These are phyloP conservation scores for Diachasmimorpha longicaudata DNA, from an alignment of 1,140 invertebrate species.

Conservation along the genomic window DNA sequence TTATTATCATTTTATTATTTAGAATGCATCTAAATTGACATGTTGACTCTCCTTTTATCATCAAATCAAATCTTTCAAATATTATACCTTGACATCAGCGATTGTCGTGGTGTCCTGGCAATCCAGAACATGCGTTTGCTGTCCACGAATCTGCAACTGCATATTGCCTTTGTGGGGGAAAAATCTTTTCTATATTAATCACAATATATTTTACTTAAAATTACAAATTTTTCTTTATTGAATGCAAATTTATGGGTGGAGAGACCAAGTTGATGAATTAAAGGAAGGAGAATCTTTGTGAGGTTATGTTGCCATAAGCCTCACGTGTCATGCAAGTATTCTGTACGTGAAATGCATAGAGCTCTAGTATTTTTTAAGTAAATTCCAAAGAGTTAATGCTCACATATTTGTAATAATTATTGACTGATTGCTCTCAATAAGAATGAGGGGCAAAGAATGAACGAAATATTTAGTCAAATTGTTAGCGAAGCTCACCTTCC, in stretches of 20 bases:
- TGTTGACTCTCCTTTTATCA: no score
- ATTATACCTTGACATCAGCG: conserved; percentile 62
- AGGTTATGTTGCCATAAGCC: conserved; percentile 16
- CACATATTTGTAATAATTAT: neutral
- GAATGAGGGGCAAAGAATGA: neutral
- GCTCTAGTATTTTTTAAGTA: no score
- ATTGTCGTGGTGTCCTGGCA: conserved; percentile 68
- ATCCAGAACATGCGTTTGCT: conserved; percentile 67
- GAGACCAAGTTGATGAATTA: neutral
- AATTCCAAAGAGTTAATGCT: no score
- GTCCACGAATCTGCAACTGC: conserved; percentile 71
- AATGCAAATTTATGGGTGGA: no score
- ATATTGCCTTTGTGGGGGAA: conserved; percentile 55
- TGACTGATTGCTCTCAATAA: neutral
- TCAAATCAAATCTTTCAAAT: neutral
- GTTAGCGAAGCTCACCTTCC: conserved; percentile 26
- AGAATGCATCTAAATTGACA: no score
- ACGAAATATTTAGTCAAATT: neutral
- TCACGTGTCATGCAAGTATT: conserved; percentile 33
- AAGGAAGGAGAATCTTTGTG: conserved; percentile 32
- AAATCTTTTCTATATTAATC: neutral
- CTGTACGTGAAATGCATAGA: neutral
- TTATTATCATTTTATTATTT: no score
- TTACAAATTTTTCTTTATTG: no score
- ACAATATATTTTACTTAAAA: no score